Percentiles rank a stretch among this genome's conserved stretches.
phyloP scores from a whole-genome alignment of 2,888 invertebrate species.

The Rugalucina vietnamica region DNA sequence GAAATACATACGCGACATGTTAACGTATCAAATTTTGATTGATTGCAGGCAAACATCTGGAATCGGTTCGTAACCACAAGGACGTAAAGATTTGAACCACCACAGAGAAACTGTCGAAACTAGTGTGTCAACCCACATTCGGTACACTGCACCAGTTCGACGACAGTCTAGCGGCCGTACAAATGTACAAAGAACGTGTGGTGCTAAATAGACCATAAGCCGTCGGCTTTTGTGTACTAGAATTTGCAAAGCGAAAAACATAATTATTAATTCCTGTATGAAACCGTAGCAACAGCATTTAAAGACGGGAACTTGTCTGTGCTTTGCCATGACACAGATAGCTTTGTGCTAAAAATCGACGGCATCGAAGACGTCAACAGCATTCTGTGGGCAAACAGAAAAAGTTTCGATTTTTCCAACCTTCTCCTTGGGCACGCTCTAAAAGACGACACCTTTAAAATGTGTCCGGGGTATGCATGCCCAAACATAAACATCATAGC shows the following conservation, averaged over 20 bases:
- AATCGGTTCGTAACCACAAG: background rate
- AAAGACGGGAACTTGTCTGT: background rate
- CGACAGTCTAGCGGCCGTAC: constrained; percentile 12
- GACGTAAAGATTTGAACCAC: background rate
- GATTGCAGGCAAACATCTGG: background rate
- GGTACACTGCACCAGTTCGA: background rate
- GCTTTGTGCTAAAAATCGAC: background rate
- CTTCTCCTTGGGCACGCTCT: background rate
- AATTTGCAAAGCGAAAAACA: constrained; percentile 9
- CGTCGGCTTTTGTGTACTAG: constrained; percentile 11
- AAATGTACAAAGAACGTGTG: constrained; percentile 6
- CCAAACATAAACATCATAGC: no score
- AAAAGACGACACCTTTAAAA: background rate
- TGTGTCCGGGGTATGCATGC: background rate
- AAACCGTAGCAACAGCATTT: background rate
- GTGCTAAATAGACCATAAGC: background rate
- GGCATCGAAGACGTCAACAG: background rate
- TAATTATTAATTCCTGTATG: background rate
- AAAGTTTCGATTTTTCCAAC: background rate
- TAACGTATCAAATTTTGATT: no score
- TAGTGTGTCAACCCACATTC: background rate
- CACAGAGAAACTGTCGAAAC: background rate
- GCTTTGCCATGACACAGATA: background rate
- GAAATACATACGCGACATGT: no score
- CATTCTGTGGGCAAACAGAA: background rate